A percentile compares a stretch with the other conserved stretches of the same genome.
Evolutionary conservation across 2,888 invertebrate species (phyloP).

Genomic region (Cremastobaeus sp.): DNA sequence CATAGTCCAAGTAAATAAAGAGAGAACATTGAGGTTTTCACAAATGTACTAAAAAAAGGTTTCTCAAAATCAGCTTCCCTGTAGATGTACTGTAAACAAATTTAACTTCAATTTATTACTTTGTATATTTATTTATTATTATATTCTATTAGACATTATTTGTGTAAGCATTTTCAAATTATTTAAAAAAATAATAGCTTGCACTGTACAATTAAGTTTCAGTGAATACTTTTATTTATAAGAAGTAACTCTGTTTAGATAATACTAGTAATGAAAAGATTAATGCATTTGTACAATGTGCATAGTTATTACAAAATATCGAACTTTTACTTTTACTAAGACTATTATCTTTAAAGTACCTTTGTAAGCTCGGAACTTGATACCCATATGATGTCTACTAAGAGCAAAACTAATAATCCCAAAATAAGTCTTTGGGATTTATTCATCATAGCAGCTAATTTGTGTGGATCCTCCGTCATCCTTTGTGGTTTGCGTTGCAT

Average conservation of each 20-base stretch:
- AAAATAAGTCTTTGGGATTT: constrained; percentile 87
- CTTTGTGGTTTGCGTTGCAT: constrained; percentile 74
- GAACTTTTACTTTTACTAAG: no score
- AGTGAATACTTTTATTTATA: no score
- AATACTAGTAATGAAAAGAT: no score
- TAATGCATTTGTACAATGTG: no score
- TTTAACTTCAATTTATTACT: not conserved
- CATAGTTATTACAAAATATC: constrained; percentile 4
- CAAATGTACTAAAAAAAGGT: constrained; percentile 97
- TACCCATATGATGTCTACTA: constrained; percentile 98
- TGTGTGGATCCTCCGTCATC: constrained; percentile 77
- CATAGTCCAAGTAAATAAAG: constrained; percentile 93
- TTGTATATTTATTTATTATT: not conserved
- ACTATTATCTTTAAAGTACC: constrained; percentile 80
- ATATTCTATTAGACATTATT: no score
- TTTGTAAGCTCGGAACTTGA: constrained; percentile 95
- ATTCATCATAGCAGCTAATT: constrained; percentile 79
- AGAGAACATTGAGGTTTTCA: constrained; percentile 96
- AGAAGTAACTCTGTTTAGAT: no score
- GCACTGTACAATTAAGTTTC: no score
- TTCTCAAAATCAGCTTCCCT: constrained; percentile 91
- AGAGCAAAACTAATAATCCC: constrained; percentile 90
- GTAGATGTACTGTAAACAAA: constrained; percentile 86
- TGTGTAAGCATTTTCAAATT: no score
- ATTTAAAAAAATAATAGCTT: no score